phyloP scores from a whole-genome alignment of 1,140 invertebrate species.

The Triops cancriformis region DNA sequence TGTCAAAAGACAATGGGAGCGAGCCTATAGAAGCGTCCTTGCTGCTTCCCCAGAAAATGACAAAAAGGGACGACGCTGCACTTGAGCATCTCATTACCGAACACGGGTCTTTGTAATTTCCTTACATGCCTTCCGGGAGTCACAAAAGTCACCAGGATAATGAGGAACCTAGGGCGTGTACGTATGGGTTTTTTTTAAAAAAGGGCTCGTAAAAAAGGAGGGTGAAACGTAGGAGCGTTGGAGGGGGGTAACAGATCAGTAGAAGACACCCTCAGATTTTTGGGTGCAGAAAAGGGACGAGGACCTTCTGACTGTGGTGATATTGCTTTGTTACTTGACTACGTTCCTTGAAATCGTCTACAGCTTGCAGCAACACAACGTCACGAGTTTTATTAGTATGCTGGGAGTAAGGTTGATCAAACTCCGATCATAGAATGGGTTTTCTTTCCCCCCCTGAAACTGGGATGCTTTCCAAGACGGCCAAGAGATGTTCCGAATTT shows the following conservation, averaged over 20 bases:
- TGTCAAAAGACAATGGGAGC: not conserved
- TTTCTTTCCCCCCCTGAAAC: not conserved
- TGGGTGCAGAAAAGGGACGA: no score
- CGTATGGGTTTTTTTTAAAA: not conserved
- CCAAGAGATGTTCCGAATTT: not conserved
- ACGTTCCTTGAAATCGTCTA: no score
- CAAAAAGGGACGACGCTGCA: not conserved
- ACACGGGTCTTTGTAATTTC: not conserved
- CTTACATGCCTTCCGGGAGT: conserved; percentile 12
- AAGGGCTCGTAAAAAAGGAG: not conserved
- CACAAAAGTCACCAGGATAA: not conserved
- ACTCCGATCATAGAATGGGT: not conserved
- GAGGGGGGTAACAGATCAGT: no score
- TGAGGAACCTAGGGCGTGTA: conserved; percentile 1
- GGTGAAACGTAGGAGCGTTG: not conserved
- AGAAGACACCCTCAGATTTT: no score
- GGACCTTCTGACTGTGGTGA: no score
- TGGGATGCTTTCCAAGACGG: not conserved
- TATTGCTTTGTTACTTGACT: no score
- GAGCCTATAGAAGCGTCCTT: not conserved
- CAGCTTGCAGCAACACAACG: not conserved
- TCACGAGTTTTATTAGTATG: not conserved
- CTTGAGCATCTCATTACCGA: conserved; percentile 6
- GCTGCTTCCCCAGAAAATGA: not conserved
- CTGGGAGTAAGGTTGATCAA: not conserved